These are phyloP conservation scores for Zaprionus lachaisei DNA, from an alignment of 1,140 invertebrate genomes.

Conservation along the genomic window DNA sequence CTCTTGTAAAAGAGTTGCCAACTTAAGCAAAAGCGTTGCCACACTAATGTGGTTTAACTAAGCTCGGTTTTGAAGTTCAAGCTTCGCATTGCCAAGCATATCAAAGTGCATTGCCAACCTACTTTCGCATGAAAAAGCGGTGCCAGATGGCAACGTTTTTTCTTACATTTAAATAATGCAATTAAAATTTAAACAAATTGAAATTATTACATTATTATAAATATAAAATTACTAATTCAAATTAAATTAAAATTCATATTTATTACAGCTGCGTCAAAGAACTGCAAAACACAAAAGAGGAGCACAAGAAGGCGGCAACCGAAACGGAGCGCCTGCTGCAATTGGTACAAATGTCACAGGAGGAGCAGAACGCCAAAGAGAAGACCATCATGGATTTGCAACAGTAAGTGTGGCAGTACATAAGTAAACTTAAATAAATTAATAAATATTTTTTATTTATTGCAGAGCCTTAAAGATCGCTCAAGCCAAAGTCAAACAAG, in stretches of 20 bases:
- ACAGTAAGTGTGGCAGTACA: constrained; percentile 88
- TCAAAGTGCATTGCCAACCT: background rate
- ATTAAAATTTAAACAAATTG: background rate
- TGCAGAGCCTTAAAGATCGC: constrained; percentile 93
- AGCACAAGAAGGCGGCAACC: constrained; percentile 91
- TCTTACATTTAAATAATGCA: background rate
- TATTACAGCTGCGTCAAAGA: constrained; percentile 84
- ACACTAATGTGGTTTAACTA: background rate
- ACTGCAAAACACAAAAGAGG: constrained; percentile 90
- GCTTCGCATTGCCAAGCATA: background rate
- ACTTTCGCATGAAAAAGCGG: background rate
- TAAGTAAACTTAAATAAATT: background rate
- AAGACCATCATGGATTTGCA: constrained; percentile 97
- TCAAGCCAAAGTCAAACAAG: constrained; percentile 93
- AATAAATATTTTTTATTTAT: background rate
- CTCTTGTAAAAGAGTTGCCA: background rate
- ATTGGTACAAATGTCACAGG: constrained; percentile 97
- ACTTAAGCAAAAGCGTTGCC: background rate
- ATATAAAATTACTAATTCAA: background rate
- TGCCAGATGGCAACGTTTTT: background rate
- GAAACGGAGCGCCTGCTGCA: constrained; percentile 96
- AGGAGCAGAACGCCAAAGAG: constrained; percentile 97
- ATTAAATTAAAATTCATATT: background rate
- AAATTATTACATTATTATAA: background rate
- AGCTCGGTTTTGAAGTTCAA: background rate